Evolutionary conservation across 2,888 invertebrate genomes (phyloP), one percentile per base, ranked within the genome.

Genomic region (Polyommatus iphigenia): DNA sequence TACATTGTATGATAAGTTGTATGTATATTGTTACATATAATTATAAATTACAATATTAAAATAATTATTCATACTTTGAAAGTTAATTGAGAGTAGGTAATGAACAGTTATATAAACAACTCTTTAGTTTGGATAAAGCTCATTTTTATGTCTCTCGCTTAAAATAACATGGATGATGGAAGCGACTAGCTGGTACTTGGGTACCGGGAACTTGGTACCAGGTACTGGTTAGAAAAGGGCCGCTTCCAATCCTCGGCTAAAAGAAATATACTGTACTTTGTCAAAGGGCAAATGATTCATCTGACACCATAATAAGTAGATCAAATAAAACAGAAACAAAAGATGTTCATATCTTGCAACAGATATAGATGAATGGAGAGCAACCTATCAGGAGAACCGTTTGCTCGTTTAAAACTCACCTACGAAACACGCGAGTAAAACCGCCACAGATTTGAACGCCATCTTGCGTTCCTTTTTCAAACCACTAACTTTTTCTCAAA

Each of bases 401-500:
- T 18, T 5, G 54, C 54, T 54, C 18, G 5, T 54, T 54, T 54
- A 18, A 76, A 32, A 85, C 93, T 92, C 80, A 94, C 93, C 93
- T 76, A 93, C 86, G 85, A 94, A 86, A 85, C 90, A 91, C 82
- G 87, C 86, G 81, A 93, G 82, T 57, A 92, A 82, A 80, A 91
- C 83, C 79, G 91, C 83, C 84, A 89, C 89, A 83, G 89, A 88
- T 82, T 85, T 87, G 83, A 87, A 89, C 90, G 93, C 92, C 93
- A 94, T 93, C 88, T 91, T 86, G 86, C 84, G 87, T 84, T 82
- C 79, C 81, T 83, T 82, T 76, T 84, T 85, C 86, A 87, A 83
- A 41, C 41, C 77, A 85, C 85, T 86, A 88, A 87, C 88, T 88
- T 89, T 90, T 83, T 81, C 89, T 88, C 85, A 86, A 54, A 54